These are phyloP conservation scores for Drosophila ficusphila DNA, from an alignment of 1,140 invertebrate species.

Conservation along the genomic window DNA sequence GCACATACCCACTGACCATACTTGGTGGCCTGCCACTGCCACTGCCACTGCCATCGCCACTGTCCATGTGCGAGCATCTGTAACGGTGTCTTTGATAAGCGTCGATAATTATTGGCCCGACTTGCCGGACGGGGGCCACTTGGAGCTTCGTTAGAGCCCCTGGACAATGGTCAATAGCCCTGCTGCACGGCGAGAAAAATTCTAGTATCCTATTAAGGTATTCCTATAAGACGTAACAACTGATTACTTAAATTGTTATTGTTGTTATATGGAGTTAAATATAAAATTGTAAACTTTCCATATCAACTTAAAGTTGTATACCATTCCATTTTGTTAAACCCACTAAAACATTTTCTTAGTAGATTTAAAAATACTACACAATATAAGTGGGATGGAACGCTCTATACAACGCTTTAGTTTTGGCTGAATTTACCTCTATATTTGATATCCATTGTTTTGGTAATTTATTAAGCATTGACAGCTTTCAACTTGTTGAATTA, in stretches of 20 bases:
- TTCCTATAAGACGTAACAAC: no score
- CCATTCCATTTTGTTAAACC: no score
- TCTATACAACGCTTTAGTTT: no score
- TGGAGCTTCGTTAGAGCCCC: conserved; percentile 49
- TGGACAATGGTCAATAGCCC: conserved; percentile 14
- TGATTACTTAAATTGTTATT: no score
- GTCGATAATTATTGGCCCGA: conserved; percentile 79
- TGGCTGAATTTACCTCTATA: no score
- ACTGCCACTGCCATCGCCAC: conserved; percentile 15
- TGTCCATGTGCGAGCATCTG: conserved; percentile 75
- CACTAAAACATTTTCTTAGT: no score
- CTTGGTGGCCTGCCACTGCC: conserved; percentile 56
- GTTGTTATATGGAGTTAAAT: no score
- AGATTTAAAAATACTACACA: no score
- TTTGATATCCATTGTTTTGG: not conserved
- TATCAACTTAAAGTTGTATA: no score
- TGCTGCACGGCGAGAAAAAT: conserved; percentile 7
- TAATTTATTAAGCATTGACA: not conserved
- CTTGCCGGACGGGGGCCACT: conserved; percentile 33
- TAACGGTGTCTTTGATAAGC: conserved; percentile 82
- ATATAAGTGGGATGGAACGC: no score
- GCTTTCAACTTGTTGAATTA: not conserved
- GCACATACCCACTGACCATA: conserved; percentile 62
- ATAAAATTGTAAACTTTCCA: no score
- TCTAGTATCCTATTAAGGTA: no score